A percentile compares a stretch with the other conserved stretches of the same genome.
Conservation (phyloP, 2,797 vertebrate species). For the Sphenodon punctatus region DNA sequence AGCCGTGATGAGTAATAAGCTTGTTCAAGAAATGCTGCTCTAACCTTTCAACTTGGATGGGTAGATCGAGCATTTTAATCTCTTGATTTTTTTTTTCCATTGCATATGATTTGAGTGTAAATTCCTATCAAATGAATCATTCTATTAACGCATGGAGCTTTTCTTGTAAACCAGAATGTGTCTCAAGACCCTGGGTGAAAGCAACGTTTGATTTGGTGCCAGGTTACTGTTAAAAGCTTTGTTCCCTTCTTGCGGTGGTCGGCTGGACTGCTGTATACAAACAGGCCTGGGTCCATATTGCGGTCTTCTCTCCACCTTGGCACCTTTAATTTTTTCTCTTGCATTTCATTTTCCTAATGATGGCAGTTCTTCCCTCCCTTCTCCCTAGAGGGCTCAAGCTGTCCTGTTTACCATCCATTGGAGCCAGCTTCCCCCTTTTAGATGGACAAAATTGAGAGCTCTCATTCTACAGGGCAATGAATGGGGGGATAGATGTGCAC, state of each 20-base stretch:
- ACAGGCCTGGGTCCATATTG: neutral
- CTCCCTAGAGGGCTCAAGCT: constrained; percentile 17
- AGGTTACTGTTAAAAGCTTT: neutral
- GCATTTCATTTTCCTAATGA: neutral
- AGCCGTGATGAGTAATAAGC: constrained; percentile 66
- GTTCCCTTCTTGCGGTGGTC: neutral
- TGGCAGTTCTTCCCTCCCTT: constrained; percentile 45
- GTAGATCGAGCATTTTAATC: constrained; percentile 39
- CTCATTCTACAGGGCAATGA: neutral
- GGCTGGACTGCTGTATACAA: neutral
- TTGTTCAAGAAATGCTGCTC: constrained; percentile 54
- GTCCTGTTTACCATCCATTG: constrained; percentile 28
- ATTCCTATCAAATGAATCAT: constrained; percentile 68
- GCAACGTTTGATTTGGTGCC: neutral
- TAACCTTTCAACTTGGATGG: constrained; percentile 64
- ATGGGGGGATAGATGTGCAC: neutral
- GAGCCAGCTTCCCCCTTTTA: constrained; percentile 9
- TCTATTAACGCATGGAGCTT: constrained; percentile 52
- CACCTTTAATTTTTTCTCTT: neutral
- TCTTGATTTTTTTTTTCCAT: constrained; percentile 62
- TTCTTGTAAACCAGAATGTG: constrained; percentile 39
- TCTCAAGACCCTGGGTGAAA: constrained; percentile 24
- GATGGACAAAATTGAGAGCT: neutral
- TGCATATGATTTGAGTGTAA: constrained; percentile 60
- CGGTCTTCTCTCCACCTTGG: neutral